Evolutionary conservation across 64 coral and sea anemone genomes (phyloP), one percentile per base, ranked within the genome.

Genomic region (Montipora capricornis): DNA sequence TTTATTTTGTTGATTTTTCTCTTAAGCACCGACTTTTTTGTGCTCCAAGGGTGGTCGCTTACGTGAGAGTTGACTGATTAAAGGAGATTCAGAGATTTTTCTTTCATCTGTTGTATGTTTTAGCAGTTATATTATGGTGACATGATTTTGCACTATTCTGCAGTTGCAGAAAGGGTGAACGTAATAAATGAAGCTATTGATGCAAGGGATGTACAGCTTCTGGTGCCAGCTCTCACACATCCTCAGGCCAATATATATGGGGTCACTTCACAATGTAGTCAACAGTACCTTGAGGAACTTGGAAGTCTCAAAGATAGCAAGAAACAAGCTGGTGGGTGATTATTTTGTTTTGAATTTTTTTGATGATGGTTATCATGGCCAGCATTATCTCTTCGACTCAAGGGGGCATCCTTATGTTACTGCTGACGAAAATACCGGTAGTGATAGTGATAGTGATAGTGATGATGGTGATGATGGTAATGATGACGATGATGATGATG

Each of bases 201-300:
- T 20, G 37, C 71, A 47, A 93, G 90, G 15, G 95, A 96, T 59
- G 73, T 73, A 16, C 70, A 85, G 10, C 49, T 78, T 1, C 83
- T 96, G 11, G 53, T 94, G 12, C 46, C 78, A n/a, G 95, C 98
- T 44, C 89, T 99, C 3, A 78, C 86, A 17, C 52, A 94, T 15
- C 74, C 98, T 73, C 86, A 14, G 51, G 98, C 85, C 20, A 89
- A 89, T 64, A 92, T 99, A 24, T 80, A 95, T 78, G 92, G 98
- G 51, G 98, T 99, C 62, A 96, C 95, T 13, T 89, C 77, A 64
- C 89, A 99, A 67, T 99, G 98, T 83, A 79, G 62, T 62, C 75
- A 96, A n/a, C 73, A 92, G 47, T 99, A 99, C 88, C 74, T 89
- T 47, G 78, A 89, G 49, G 51, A 80, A 13, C 61, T 99, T n/a